These are phyloP conservation scores for Lithophane semibrunnea DNA, from an alignment of 2,888 invertebrate genomes.

Conservation along the genomic window DNA sequence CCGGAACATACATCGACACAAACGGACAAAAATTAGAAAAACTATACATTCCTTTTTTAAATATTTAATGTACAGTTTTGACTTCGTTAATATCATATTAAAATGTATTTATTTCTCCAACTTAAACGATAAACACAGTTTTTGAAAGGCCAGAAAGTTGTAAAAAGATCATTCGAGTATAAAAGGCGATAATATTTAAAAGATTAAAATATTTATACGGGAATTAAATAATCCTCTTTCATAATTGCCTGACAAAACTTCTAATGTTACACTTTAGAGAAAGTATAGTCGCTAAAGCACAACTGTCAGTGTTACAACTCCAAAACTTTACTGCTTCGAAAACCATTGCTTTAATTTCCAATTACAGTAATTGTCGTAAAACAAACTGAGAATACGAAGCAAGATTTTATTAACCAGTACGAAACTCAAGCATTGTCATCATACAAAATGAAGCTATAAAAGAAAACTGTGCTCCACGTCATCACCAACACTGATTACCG, in stretches of 20 bases:
- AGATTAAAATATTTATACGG: background rate
- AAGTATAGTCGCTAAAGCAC: background rate
- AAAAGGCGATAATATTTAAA: background rate
- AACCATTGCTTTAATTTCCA: constrained; percentile 8
- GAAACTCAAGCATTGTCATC: constrained; percentile 28
- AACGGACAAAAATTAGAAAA: background rate
- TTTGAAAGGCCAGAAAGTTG: background rate
- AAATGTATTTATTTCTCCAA: background rate
- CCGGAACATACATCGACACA: background rate
- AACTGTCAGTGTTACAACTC: background rate
- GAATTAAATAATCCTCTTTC: background rate
- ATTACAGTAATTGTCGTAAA: background rate
- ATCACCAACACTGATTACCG: constrained; percentile 63
- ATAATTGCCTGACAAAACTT: background rate
- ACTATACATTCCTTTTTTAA: background rate
- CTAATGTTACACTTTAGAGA: background rate
- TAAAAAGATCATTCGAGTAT: background rate
- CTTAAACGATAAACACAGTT: background rate
- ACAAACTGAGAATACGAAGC: constrained; percentile 8
- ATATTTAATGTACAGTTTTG: background rate
- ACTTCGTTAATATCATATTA: background rate
- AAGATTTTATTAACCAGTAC: constrained; percentile 10
- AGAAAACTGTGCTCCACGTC: constrained; percentile 46
- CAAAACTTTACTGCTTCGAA: background rate
- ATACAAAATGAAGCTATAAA: constrained; percentile 32